phyloP scores from a whole-genome alignment of 2,888 invertebrate genomes.

The Chloromyia formosa region DNA sequence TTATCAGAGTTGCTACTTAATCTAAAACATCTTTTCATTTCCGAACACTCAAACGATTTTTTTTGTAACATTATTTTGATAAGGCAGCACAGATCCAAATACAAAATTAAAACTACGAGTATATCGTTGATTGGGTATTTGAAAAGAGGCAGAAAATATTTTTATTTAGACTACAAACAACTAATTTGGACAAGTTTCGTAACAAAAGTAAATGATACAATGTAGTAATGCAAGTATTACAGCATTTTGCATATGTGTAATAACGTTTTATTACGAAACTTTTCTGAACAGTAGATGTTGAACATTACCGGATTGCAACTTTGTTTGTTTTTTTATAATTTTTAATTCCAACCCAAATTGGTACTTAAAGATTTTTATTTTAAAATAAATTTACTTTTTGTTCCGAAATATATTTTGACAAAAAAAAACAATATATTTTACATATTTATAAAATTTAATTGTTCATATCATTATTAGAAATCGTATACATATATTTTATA shows the following conservation, averaged over 20 bases:
- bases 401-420: not conserved
- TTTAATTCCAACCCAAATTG: not conserved
- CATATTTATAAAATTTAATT: not conserved
- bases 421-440: not conserved
- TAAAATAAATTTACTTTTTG: not conserved
- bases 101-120: not conserved
- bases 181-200: constrained; percentile 38
- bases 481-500: constrained; percentile 9
- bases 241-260: too few relatives aligned
- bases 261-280: constrained; percentile 34
- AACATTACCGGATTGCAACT: constrained; percentile 13
- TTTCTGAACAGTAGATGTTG: constrained; percentile 31
- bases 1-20: constrained; percentile 21
- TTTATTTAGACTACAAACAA: not conserved
- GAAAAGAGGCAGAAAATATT: too few relatives aligned
- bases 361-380: not conserved
- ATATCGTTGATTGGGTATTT: not conserved
- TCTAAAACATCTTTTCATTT: constrained; percentile 21
- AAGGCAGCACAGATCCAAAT: not conserved
- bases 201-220: not conserved
- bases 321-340: not conserved
- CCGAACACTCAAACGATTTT: not conserved
- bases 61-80: not conserved
- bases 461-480: constrained; percentile 28
- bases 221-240: not conserved